A percentile compares a stretch with the other conserved stretches of the same genome.
These are phyloP conservation scores for Lamprotornis superbus DNA, from an alignment of 2,113 vertebrate species.

Conservation along the genomic window DNA sequence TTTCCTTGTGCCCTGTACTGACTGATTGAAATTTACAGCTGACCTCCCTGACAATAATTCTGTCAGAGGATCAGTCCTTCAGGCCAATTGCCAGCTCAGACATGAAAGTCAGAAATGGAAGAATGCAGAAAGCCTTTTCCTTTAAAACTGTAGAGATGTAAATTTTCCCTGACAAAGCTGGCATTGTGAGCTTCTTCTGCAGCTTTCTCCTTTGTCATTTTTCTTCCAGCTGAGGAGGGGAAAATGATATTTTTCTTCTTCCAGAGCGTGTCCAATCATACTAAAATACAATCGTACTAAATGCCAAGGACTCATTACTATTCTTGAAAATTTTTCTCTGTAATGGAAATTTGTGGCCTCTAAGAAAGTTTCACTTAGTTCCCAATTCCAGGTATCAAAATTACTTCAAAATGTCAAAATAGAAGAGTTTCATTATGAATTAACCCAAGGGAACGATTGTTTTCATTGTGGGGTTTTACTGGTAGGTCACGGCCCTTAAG, in stretches of 20 bases:
- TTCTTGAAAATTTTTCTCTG: slow-evolving; percentile 14
- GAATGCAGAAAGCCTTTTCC: background rate
- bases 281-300: slow-evolving; percentile 32
- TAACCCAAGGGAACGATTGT: slow-evolving; percentile 11
- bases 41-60: slow-evolving; percentile 31
- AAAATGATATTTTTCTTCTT: background rate
- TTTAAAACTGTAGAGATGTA: slow-evolving; percentile 6
- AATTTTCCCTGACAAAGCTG: slow-evolving; percentile 22
- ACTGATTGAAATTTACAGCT: slow-evolving; percentile 54
- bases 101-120: slow-evolving; percentile 37
- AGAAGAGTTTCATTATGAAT: background rate
- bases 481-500: background rate
- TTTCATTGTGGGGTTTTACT: slow-evolving; percentile 7
- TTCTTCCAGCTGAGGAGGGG: background rate
- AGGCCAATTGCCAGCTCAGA: slow-evolving; percentile 23
- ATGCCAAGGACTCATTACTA: slow-evolving; percentile 38
- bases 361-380: slow-evolving; percentile 38
- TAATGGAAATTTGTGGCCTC: slow-evolving; percentile 33
- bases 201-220: background rate
- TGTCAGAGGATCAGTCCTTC: slow-evolving; percentile 8
- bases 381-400: slow-evolving; percentile 10
- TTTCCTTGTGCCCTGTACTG: slow-evolving; percentile 21
- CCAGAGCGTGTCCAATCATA: background rate
- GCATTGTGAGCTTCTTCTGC: background rate
- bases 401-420: background rate